Conservation (phyloP, 2,888 invertebrate genomes). For the Venusia cambrica region DNA sequence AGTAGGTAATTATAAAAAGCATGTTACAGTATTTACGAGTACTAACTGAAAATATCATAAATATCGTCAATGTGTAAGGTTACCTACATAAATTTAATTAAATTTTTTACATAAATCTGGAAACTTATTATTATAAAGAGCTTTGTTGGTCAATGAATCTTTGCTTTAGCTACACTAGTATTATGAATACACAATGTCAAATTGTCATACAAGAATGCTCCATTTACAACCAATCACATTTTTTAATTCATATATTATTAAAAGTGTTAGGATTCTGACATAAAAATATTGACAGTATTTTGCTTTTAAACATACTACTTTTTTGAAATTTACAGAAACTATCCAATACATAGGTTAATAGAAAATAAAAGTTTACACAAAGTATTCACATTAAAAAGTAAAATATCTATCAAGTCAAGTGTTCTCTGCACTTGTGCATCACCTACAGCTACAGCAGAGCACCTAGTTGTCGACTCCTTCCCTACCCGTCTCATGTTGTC, state of each 20-base stretch:
- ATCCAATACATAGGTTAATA: slow-evolving; percentile 16
- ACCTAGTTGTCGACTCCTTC: slow-evolving; percentile 1
- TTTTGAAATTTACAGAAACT: slow-evolving; percentile 14
- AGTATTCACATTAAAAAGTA: slow-evolving; percentile 21
- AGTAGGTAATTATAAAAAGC: slow-evolving; percentile 70
- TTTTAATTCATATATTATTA: slow-evolving; percentile 6
- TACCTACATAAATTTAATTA: slow-evolving; percentile 63
- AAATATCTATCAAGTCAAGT: slow-evolving; percentile 18
- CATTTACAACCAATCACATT: slow-evolving; percentile 20
- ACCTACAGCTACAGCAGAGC: slow-evolving; percentile 7
- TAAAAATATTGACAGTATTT: slow-evolving; percentile 11
- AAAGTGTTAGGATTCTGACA: slow-evolving; percentile 6
- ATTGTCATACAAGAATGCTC: slow-evolving; percentile 6
- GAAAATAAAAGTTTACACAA: slow-evolving; percentile 21
- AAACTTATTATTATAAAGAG: slow-evolving; percentile 28
- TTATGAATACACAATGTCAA: slow-evolving; percentile 5
- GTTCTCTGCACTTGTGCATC: slow-evolving; percentile 19
- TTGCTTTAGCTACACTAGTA: slow-evolving; percentile 17
- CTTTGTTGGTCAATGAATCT: slow-evolving; percentile 22
- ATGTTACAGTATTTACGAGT: slow-evolving; percentile 71
- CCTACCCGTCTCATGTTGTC: no score
- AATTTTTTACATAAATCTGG: slow-evolving; percentile 63
- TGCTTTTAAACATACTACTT: slow-evolving; percentile 11
- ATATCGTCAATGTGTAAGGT: no score
- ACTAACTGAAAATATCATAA: slow-evolving; percentile 65